These are phyloP conservation scores for Grantiella picta DNA, from an alignment of 2,113 vertebrate genomes.

Conservation along the genomic window DNA sequence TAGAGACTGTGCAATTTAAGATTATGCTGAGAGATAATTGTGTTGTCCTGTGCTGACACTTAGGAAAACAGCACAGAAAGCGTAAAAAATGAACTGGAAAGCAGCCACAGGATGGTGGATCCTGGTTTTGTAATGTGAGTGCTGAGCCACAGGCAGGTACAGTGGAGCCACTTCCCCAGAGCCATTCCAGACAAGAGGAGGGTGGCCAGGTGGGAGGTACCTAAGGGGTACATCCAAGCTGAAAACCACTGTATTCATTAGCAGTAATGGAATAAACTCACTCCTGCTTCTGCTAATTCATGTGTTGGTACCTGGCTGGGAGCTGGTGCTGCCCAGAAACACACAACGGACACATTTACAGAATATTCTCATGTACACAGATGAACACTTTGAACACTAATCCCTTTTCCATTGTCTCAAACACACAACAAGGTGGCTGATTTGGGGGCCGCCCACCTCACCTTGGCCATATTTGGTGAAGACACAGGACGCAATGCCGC, in stretches of 20 bases:
- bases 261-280: neutral
- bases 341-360: neutral
- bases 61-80: neutral
- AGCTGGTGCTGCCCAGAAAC: neutral
- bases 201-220: neutral
- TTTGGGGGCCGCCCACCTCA: conserved; percentile 6
- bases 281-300: neutral
- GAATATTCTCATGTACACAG: neutral
- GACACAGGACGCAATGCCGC: conserved; percentile 95
- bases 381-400: neutral
- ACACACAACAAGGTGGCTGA: neutral
- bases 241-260: neutral
- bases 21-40: neutral
- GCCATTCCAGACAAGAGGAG: neutral
- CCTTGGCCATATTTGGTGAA: conserved; percentile 96
- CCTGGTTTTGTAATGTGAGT: neutral
- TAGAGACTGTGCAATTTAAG: neutral
- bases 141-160: neutral
- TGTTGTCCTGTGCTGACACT: neutral
- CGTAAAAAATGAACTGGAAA: neutral
- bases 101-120: neutral
- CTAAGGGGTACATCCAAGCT: neutral
- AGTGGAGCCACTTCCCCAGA: neutral
- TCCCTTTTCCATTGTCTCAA: neutral
- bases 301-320: neutral